Conservation (phyloP, 2,797 vertebrate species). For the Sibirionetta formosa region DNA sequence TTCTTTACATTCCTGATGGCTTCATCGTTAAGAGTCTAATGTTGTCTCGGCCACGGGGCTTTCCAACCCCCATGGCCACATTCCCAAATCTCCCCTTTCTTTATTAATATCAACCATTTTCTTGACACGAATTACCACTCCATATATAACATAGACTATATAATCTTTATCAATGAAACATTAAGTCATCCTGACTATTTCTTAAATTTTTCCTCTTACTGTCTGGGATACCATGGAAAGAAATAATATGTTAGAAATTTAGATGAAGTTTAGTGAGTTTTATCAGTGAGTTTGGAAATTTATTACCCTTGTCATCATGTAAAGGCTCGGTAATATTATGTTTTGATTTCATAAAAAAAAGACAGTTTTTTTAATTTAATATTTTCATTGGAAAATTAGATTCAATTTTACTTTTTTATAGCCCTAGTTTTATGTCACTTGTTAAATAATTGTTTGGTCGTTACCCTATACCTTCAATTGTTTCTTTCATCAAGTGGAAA, state of each 20-base stretch:
- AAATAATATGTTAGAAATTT: not conserved
- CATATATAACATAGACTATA: no score
- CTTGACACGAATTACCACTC: no score
- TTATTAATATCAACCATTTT: no score
- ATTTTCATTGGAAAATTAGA: not conserved
- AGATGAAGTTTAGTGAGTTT: not conserved
- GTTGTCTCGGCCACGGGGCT: no score
- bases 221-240: not conserved
- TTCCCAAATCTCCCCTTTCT: no score
- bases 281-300: not conserved
- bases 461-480: not conserved
- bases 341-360: not conserved
- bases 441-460: not conserved
- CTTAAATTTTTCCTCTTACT: not conserved
- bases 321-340: accelerated
- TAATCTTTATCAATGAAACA: not conserved
- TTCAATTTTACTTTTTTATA: not conserved
- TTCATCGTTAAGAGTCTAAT: no score
- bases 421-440: not conserved
- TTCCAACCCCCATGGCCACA: no score
- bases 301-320: not conserved
- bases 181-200: not conserved
- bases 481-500: not conserved
- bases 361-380: not conserved
- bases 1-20: no score